These are phyloP conservation scores for Channa maculata DNA, from an alignment of 2,113 vertebrate species.

Conservation along the genomic window DNA sequence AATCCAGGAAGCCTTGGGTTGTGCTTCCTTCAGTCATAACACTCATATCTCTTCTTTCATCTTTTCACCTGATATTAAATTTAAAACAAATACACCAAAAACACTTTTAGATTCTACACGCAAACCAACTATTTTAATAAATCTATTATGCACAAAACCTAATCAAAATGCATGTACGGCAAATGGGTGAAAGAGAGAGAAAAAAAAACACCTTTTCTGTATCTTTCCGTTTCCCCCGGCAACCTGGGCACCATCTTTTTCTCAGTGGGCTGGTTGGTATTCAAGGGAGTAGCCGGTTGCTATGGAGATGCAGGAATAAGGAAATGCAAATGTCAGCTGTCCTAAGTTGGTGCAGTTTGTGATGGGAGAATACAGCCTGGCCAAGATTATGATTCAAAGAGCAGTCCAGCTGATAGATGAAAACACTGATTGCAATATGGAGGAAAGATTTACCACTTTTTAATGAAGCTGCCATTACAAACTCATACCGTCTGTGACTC, in stretches of 20 bases:
- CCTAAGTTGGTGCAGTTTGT: slow-evolving; percentile 70
- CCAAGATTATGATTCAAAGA: slow-evolving; percentile 59
- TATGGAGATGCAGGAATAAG: slow-evolving; percentile 76
- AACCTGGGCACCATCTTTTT: slow-evolving; percentile 56
- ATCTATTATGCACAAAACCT: neutral
- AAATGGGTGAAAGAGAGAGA: slow-evolving; percentile 18
- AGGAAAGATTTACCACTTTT: slow-evolving; percentile 32
- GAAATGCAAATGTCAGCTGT: slow-evolving; percentile 79
- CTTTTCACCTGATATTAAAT: slow-evolving; percentile 48
- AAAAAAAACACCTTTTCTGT: slow-evolving; percentile 19
- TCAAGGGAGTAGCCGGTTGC: slow-evolving; percentile 78
- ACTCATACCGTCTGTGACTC: slow-evolving; percentile 15
- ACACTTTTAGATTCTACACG: neutral
- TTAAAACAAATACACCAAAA: slow-evolving; percentile 8
- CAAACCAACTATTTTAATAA: neutral
- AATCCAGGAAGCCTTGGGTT: neutral
- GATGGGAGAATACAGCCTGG: slow-evolving; percentile 51
- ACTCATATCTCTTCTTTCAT: slow-evolving; percentile 37
- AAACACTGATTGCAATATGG: slow-evolving; percentile 20
- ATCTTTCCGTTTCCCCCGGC: slow-evolving; percentile 48
- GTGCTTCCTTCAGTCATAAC: slow-evolving; percentile 29
- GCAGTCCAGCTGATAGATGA: slow-evolving; percentile 42
- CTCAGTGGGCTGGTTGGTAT: slow-evolving; percentile 75
- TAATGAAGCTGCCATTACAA: slow-evolving; percentile 27
- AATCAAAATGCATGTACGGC: slow-evolving; percentile 17